Conservation (phyloP, 2,888 invertebrate species). For the Pterostichus madidus region DNA sequence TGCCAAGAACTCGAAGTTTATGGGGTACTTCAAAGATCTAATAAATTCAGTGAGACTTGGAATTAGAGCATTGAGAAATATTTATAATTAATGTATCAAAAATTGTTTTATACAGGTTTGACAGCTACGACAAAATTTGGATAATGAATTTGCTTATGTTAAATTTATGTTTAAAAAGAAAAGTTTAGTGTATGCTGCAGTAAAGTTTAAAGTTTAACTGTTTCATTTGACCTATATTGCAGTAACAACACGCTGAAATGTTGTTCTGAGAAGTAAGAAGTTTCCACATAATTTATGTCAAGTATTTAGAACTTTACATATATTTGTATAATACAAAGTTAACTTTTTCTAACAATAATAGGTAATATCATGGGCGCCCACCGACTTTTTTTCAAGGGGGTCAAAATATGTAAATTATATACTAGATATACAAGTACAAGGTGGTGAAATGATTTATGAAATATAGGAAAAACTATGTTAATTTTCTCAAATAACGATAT, state of each 20-base stretch:
- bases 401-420: too few species aligned
- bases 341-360: too few species aligned
- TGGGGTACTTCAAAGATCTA: not conserved
- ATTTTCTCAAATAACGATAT: too few species aligned
- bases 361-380: too few species aligned
- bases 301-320: slow-evolving; percentile 3
- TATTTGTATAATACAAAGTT: not conserved
- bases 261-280: not conserved
- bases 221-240: slow-evolving; percentile 7
- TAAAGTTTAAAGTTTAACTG: not conserved
- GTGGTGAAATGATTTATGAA: too few species aligned
- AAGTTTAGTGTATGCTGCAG: not conserved
- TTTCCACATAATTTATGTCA: slow-evolving; percentile 16
- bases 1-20: slow-evolving; percentile 1
- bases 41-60: not conserved
- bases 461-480: too few species aligned
- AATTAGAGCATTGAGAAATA: slow-evolving; percentile 4
- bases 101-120: not conserved
- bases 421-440: too few species aligned
- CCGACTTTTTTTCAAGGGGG: too few species aligned
- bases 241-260: not conserved
- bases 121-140: not conserved
- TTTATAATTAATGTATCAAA: not conserved
- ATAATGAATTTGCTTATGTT: too few species aligned
- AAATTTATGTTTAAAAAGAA: too few species aligned